Evolutionary conservation across 2,888 invertebrate species (phyloP), one percentile per base, ranked within the genome.

Genomic region (Drosophila pseudotakahashii): DNA sequence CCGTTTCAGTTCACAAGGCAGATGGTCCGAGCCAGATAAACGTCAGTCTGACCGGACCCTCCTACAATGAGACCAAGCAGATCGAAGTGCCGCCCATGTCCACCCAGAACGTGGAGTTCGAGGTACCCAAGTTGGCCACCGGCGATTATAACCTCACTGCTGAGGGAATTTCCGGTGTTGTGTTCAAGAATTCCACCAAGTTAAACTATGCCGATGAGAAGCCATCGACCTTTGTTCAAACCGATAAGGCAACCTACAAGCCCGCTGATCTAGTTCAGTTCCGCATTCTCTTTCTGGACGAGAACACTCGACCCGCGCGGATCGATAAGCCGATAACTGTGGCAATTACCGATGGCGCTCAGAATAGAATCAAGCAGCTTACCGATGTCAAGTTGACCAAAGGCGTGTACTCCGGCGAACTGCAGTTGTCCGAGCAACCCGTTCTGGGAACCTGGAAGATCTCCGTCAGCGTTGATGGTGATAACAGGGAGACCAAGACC

Each of bases 231-330:
- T 96, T 97, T 88, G 94, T 98, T 73, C 98, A 98, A 91, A 98
- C 98, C 0, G 98, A 98, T 92, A 96, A 97, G 92, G 95, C 97
- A 10, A 95, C 98, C 73, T 98, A 98, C 92, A 96, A 97, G 90
- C 98, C 98, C 0, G 95, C 96, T 10, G 95, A 96, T 89, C 94
- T 94, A 76, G 95, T 99, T 30, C 94, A 95, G 91, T 98, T 97
- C 92, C 83, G 91, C 7, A 79, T 96, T 7, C 92, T 97, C 19
- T 94, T 96, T 16, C 92, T 97, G 51, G 95, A 96, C 89, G 94
- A 96, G 0, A 94, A 95, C 75, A 92, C 97, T 53, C 94, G 95
- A 77, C 96, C 97, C 91, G 88, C 87, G 2, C 75, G 75, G 13
- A 70, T 90, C n/a, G 76, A 78, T 6, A 79, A 79, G 26, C 94